Base-by-base conservation (phyloP, 2,797 vertebrate genomes). In the Allenopithecus nigroviridis region DNA sequence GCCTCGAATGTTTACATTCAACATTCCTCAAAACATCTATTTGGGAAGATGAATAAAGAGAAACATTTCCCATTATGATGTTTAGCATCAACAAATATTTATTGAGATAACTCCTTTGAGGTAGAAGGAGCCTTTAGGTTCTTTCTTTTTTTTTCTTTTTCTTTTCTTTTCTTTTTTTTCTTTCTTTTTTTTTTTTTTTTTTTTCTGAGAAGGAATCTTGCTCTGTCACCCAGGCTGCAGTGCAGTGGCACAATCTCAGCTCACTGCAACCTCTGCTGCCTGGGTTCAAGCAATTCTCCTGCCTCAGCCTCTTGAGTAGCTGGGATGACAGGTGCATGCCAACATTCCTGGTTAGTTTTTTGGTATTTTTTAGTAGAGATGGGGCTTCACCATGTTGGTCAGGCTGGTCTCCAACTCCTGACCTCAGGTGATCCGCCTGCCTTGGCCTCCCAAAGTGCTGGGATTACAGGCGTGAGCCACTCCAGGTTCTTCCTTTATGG, bases 1-100 rank as follows among this genome's bases (percentile, higher is more conserved):
- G 57, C n/a, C 59, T 88, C 87, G 92, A 94, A 97, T 78, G 93
- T 96, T 87, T 94, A 90, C 28, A 64, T 84, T 95, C 61, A 88
- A 61, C 81, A 75, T 95, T 86, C 70, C 53, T 91, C 43, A 89
- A 92, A 87, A 95, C 50, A 33, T 61, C 46, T 19, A 19, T 89
- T 79, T 96, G 43, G 84, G 81, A 93, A 92, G 14, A 48, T 87
- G 22, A 55, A 55, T 43, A 84, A 72, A 92, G 55, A 81, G 74
- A 84, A 93, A 21, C 19, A 93, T 50, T 68, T 72, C 46, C 36
- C 84, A 76, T 80, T 72, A 64, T 33, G 28, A 33, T 41, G 1
- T n/a, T 93, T 61, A 92, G 24, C 48, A 75, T 90, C 57, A 92
- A 84, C 13, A 83, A 78, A 33, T 75, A 64, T 46, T 93, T 86